Percentiles rank a stretch among this genome's conserved stretches.
These are phyloP conservation scores for Eleginops maclovinus DNA, from an alignment of 2,113 vertebrate species.

Conservation along the genomic window DNA sequence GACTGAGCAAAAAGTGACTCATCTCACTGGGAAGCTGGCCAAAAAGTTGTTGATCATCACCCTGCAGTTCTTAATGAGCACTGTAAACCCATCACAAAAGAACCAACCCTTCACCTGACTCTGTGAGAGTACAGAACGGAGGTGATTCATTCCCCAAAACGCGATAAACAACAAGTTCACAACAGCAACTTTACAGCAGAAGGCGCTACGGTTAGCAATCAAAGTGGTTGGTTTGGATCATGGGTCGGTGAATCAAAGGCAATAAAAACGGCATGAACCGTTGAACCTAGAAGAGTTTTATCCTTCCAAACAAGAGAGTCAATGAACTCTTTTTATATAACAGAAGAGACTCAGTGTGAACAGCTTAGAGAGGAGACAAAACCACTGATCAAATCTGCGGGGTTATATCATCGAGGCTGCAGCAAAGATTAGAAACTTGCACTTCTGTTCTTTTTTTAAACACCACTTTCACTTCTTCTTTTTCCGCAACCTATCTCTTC, in stretches of 20 bases:
- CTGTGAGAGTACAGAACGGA: constrained; percentile 14
- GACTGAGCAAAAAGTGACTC: constrained; percentile 72
- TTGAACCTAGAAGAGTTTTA: constrained; percentile 26
- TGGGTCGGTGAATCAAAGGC: constrained; percentile 1
- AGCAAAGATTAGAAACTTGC: constrained; percentile 32
- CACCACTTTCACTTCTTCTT: constrained; percentile 37
- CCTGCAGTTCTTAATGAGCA: constrained; percentile 44
- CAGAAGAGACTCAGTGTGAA: constrained; percentile 20
- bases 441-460: not conserved
- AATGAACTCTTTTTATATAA: constrained; percentile 19
- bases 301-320: constrained; percentile 34
- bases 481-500: constrained; percentile 18
- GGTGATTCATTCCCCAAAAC: constrained; percentile 35
- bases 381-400: constrained; percentile 32
- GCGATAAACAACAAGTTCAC: constrained; percentile 35
- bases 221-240: not conserved
- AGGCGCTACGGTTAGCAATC: not conserved
- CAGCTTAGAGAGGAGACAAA: constrained; percentile 29
- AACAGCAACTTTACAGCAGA: not conserved
- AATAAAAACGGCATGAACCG: not conserved
- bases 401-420: constrained; percentile 20
- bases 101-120: constrained; percentile 46
- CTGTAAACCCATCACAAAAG: constrained; percentile 40
- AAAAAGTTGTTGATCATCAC: constrained; percentile 64
- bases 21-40: constrained; percentile 62